A percentile compares a stretch with the other conserved stretches of the same genome.
Evolutionary conservation across 1,140 invertebrate species (phyloP).

Genomic region (Formica selysi): DNA sequence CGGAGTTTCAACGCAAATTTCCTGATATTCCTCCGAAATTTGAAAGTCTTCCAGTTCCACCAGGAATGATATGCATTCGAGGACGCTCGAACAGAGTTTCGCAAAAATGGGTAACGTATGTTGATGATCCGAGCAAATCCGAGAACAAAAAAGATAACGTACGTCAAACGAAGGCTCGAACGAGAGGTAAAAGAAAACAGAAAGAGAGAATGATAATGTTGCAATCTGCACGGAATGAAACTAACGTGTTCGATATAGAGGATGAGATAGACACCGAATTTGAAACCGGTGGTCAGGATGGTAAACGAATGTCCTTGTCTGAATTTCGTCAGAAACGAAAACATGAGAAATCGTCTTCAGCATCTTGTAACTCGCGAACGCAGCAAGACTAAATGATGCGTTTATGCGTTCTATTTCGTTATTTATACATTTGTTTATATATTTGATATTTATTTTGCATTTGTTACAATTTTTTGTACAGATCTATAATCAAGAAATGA

Average conservation of each 20-base stretch:
- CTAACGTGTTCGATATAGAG: background rate
- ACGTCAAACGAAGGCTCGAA: background rate
- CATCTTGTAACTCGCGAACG: background rate
- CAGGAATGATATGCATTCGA: background rate
- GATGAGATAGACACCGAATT: background rate
- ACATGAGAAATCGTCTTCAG: too few relatives aligned
- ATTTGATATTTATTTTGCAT: background rate
- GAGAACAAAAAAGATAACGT: background rate
- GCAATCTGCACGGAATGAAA: background rate
- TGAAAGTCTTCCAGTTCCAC: background rate
- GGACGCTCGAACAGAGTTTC: background rate
- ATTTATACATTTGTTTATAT: background rate
- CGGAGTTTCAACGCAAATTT: background rate
- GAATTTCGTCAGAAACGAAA: constrained; percentile 23
- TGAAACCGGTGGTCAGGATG: background rate
- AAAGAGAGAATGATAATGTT: background rate
- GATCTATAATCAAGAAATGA: background rate
- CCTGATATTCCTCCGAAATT: background rate
- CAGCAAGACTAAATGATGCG: background rate
- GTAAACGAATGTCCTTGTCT: background rate
- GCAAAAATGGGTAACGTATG: background rate
- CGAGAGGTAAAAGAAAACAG: background rate
- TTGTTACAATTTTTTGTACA: background rate
- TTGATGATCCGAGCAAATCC: background rate
- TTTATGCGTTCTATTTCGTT: background rate